Percentiles rank a stretch among this genome's conserved stretches.
Conservation (phyloP, 2,888 invertebrate genomes). For the Agriopis marginaria region DNA sequence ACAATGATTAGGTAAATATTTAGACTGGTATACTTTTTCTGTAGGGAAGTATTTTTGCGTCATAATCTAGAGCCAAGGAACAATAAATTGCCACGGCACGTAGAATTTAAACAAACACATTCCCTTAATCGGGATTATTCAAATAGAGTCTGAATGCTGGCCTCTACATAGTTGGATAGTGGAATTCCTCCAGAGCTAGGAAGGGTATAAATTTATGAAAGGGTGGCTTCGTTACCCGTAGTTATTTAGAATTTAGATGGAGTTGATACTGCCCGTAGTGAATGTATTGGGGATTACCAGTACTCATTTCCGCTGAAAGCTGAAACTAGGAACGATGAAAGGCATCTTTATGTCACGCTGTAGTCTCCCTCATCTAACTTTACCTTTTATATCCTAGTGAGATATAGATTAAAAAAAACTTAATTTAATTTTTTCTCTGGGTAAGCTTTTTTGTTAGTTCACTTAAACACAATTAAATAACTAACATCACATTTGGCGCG, state of each 20-base stretch:
- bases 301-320: neutral
- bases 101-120: constrained; percentile 27
- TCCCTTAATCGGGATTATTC: constrained; percentile 37
- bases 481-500: too few species aligned
- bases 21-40: too few species aligned
- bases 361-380: too few species aligned
- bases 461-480: too few species aligned
- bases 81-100: constrained; percentile 11
- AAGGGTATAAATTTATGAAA: constrained; percentile 40
- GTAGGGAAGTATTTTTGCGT: too few species aligned
- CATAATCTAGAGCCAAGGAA: neutral
- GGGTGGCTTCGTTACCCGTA: constrained; percentile 14
- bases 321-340: neutral
- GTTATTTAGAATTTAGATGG: constrained; percentile 31
- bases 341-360: too few species aligned
- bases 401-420: too few species aligned
- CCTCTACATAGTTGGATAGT: constrained; percentile 34
- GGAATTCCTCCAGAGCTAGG: constrained; percentile 38
- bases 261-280: constrained; percentile 17
- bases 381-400: too few species aligned
- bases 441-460: too few species aligned
- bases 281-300: constrained; percentile 16
- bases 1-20: too few species aligned
- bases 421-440: too few species aligned
- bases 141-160: constrained; percentile 33